Base-by-base conservation (phyloP, 2,888 invertebrate species). In the Harmothoe impar region DNA sequence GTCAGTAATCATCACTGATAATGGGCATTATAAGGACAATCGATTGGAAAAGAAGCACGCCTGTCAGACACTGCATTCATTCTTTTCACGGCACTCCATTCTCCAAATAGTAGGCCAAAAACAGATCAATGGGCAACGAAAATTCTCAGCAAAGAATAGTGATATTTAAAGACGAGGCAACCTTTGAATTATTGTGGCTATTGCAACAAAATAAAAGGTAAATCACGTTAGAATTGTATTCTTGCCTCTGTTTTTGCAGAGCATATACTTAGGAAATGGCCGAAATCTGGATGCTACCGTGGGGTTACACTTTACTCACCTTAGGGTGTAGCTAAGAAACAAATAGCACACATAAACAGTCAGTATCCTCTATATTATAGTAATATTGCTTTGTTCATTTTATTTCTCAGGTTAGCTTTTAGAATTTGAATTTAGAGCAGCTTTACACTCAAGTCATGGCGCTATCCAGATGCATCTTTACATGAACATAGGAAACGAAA, bases 271-370 rank as follows among this genome's bases (percentile, higher is more conserved):
- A 43, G 33, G 23, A 0, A 33, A 81, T 33, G 35, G 43, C 43
- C 81, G n/a, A 35, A 10, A 81, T 33, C 0, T 81, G 33, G 20
- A 81, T 81, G 81, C 81, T n/a, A 35, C 33, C 0, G 15, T 33
- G n/a, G 33, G 33, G 15, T 17, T 17, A 17, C 25, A 15, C 52
- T 25, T 29, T 86, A 86, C 86, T 86, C 86, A 86, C 86, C 86
- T 86, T 17, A 86, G 56, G 54, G 86, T 86, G 86, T 86, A 86
- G 86, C 86, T 86, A 86, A 12, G 52, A 29, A 86, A 54, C 52
- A 86, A 33, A 81, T 23, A n/a, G 43, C 43, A 35, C 81, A 81
- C 81, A 43, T 81, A 72, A 72, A 72, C 29, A 72, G 31, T 72
- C 72, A 72, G 72, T 15, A 62, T 43, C 43, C 10, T 43, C 10